A percentile compares a stretch with the other conserved stretches of the same genome.
Conservation (phyloP, 2,888 invertebrate genomes). For the Cerceris ruficornis region DNA sequence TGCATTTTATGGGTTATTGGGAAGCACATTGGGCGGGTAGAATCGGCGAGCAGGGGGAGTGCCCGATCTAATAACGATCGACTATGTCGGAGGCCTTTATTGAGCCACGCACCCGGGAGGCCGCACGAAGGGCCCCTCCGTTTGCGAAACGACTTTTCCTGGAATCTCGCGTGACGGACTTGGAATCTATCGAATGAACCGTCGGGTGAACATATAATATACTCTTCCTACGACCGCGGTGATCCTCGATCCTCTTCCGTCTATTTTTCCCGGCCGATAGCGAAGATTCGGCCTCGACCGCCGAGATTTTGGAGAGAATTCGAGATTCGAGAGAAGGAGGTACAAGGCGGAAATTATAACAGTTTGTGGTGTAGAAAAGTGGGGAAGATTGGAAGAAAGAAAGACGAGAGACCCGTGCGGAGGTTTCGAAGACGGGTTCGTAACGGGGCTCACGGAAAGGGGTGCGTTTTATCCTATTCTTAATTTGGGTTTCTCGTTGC, state of each 20-base stretch:
- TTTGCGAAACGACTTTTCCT: slow-evolving; percentile 80
- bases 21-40: slow-evolving; percentile 67
- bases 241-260: not conserved
- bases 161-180: slow-evolving; percentile 80
- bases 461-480: no score
- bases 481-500: no score
- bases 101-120: slow-evolving; percentile 73
- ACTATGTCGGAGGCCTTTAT: slow-evolving; percentile 79
- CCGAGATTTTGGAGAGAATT: no score
- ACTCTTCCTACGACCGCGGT: not conserved
- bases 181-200: slow-evolving; percentile 76
- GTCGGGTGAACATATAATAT: slow-evolving; percentile 43
- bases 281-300: no score
- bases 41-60: slow-evolving; percentile 70
- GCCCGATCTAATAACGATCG: slow-evolving; percentile 81
- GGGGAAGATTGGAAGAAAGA: no score
- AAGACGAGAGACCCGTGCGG: no score
- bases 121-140: slow-evolving; percentile 61
- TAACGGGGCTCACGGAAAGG: no score
- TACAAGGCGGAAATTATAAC: no score
- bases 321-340: no score
- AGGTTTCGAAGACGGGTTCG: no score
- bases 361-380: no score
- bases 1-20: slow-evolving; percentile 81
- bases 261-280: not conserved